Evolutionary conservation across 2,888 invertebrate species (phyloP), one percentile per base, ranked within the genome.

Genomic region (Pammene aurita): DNA sequence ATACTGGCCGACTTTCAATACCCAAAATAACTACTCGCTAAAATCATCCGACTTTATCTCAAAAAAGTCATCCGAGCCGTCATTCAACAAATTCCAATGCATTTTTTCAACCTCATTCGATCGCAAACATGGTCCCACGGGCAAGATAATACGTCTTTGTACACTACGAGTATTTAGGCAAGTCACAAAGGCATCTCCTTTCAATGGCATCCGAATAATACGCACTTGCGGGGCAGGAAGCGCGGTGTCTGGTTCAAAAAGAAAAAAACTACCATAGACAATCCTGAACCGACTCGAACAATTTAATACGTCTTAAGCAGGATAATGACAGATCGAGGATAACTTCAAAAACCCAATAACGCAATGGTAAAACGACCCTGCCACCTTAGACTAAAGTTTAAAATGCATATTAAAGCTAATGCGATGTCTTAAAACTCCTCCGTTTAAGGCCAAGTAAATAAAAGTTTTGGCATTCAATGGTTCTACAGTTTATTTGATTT

Each of bases 201-300:
- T 87, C 83, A 88, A 81, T 81, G 79, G 80, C 75, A 74, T 83
- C 78, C 75, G 80, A 82, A 85, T 82, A 83, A 86, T 85, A 75
- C 82, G 85, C 89, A 89, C 89, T 90, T 89, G 90, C 83, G 80
- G 76, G 83, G 82, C 92, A 91, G 93, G 93, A 93, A 91, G 80
- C 84, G 85, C 85, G 91, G 90, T 92, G 89, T 93, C 92, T 86
- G 88, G 87, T 93, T 84, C 80, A 78, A 77, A 79, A 80, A 78
- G 68, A 72, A 66, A 70, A 73, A 83, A 81, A 79, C 80, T 77
- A 74, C 77, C 79, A 78, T 81, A 85, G 84, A 86, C 85, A 86
- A 85, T 80, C 68, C 79, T 78, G 80, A 83, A 83, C 80, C 75
- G 81, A 81, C 80, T 78, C 80, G 81, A 81, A 83, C 76, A 78